Percentiles rank a stretch among this genome's conserved stretches.
These are phyloP conservation scores for Cuniculus paca DNA, from an alignment of 2,797 vertebrate genomes.

Conservation along the genomic window DNA sequence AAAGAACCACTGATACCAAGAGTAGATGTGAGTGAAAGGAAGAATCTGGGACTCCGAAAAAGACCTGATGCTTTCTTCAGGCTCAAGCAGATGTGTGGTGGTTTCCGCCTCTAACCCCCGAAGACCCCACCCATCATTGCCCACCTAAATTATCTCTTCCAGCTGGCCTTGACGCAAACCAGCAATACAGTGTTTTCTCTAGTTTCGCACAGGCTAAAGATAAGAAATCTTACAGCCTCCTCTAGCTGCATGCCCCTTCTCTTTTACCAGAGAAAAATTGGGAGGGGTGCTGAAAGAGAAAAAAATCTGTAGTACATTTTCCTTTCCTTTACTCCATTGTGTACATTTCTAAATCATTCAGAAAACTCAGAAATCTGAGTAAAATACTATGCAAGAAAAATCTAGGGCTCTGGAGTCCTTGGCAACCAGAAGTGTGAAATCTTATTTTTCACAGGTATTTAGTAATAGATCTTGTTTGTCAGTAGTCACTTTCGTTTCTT, in stretches of 20 bases:
- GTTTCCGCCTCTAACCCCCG: not conserved
- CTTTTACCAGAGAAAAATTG: not conserved
- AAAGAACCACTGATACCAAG: not conserved
- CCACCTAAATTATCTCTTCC: slow-evolving; percentile 28
- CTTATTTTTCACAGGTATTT: slow-evolving; percentile 13
- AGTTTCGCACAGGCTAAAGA: slow-evolving; percentile 25
- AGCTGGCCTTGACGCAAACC: not conserved
- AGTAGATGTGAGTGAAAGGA: not conserved
- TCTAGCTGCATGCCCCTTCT: not conserved
- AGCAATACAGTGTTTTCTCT: slow-evolving; percentile 5
- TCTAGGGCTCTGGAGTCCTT: not conserved
- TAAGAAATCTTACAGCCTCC: not conserved
- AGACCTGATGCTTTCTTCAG: not conserved
- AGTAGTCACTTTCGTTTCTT: not conserved
- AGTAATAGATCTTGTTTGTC: slow-evolving; percentile 14
- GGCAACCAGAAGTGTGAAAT: not conserved
- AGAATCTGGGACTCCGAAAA: not conserved
- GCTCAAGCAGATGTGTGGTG: not conserved
- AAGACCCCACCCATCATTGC: not conserved
- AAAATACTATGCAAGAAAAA: slow-evolving; percentile 8
- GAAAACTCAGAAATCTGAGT: slow-evolving; percentile 4
- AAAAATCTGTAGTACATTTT: not conserved
- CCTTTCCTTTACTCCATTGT: not conserved
- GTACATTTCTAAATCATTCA: not conserved
- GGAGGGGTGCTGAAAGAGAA: too few relatives aligned